phyloP scores from a whole-genome alignment of 2,888 invertebrate genomes.

The Drosophila kambysellisi region DNA sequence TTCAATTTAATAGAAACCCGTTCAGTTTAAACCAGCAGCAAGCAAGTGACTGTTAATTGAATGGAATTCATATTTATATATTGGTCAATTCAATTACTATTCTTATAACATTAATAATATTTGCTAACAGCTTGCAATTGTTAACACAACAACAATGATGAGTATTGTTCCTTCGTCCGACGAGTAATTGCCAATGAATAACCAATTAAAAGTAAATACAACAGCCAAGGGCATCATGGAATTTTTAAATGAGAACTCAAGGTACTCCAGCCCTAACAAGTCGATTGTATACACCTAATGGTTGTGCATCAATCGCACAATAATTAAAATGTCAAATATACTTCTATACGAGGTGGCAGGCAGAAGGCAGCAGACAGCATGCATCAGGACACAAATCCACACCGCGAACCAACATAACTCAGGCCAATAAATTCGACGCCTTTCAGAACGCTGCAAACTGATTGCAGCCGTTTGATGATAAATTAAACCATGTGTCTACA shows the following conservation, averaged over 20 bases:
- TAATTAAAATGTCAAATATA: conserved; percentile 54
- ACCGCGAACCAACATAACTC: conserved; percentile 60
- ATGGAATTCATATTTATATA: conserved; percentile 33
- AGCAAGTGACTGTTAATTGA: conserved; percentile 19
- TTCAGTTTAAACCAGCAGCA: not conserved
- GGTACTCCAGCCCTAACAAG: not conserved
- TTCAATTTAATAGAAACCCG: conserved; percentile 20
- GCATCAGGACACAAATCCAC: conserved; percentile 33
- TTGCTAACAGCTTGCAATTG: conserved; percentile 15
- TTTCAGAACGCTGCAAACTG: conserved; percentile 59
- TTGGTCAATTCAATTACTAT: conserved; percentile 48
- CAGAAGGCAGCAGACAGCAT: not conserved
- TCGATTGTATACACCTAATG: not conserved
- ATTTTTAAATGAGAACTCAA: conserved; percentile 43
- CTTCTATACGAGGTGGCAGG: not conserved
- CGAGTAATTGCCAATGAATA: conserved; percentile 65
- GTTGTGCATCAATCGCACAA: conserved; percentile 28
- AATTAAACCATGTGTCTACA: conserved; percentile 76
- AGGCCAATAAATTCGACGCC: conserved; percentile 70
- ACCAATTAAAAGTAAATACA: conserved; percentile 65
- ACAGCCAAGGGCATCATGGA: conserved; percentile 50
- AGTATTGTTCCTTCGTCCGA: conserved; percentile 19
- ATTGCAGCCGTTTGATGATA: conserved; percentile 76
- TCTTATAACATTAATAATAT: conserved; percentile 34
- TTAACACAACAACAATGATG: conserved; percentile 23